Base-by-base conservation (phyloP, 2,797 vertebrate species). In the Graptemys geographica region DNA sequence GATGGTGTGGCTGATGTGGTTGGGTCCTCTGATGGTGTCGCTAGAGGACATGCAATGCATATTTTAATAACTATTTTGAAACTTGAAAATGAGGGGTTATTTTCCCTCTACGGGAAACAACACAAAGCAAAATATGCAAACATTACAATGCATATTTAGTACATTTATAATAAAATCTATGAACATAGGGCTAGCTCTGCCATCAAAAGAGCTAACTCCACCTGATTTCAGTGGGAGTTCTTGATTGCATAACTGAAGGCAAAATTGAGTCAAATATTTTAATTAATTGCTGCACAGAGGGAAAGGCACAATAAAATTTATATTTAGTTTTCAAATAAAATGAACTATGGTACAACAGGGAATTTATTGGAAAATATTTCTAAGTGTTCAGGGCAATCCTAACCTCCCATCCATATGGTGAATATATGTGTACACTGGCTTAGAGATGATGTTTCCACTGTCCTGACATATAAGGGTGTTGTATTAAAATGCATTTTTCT, bases 321-420 rank as follows among this genome's bases (percentile, higher is more conserved):
- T 81, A 72, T 9, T 51, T 83, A 44, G 1, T 27, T 81, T 93
- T 93, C 79, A 90, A 88, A 79, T n/a, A 74, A 94, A 94, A 28
- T 41, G 3, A 59, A 81, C 19, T 31, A 5, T 6, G 87, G 37
- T 56, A 84, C 88, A 33, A 41, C 4, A 2, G 41, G 79, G 10
- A 72, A 65, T 81, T 92, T 82, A 74, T 82, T 89, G 85, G 87
- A 90, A 97, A 95, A 83, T 86, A 81, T 33, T 95, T 91, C 1
- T 79, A 89, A 92, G 15, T 92, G 47, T 57, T 93, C 81, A 89
- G 83, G 90, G 87, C 59, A 83, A 80, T 28, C 56, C 95, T 84
- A 86, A 85, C 51, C 25, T 82, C 87, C 15, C 72, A 92, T 18
- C 59, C 92, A 89, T 94, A 90, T 89, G 90, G 84, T 51, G 49